phyloP scores from a whole-genome alignment of 2,888 invertebrate genomes.

The Ochropleura plecta region DNA sequence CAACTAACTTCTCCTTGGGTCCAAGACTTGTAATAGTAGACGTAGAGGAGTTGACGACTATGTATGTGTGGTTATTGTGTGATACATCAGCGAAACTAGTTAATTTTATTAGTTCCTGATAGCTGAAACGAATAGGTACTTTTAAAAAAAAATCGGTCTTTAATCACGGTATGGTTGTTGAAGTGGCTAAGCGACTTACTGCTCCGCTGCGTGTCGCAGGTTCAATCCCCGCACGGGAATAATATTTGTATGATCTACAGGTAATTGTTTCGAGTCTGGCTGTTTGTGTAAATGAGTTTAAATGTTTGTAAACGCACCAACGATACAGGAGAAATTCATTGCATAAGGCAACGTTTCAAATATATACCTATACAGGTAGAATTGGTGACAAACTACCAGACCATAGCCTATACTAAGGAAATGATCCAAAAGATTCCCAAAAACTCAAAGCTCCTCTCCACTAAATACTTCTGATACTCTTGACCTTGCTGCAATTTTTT shows the following conservation, averaged over 20 bases:
- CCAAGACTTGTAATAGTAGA: slow-evolving; percentile 8
- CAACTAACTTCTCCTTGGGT: slow-evolving; percentile 71
- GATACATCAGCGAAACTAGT: slow-evolving; percentile 10
- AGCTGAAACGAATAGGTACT: neutral
- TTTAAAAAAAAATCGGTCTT: too few relatives aligned
- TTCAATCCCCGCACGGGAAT: too few relatives aligned
- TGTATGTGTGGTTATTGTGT: slow-evolving; percentile 25
- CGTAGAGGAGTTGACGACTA: slow-evolving; percentile 1
- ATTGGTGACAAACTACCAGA: neutral
- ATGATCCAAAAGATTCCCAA: neutral
- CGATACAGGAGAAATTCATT: too few relatives aligned
- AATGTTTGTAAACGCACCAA: too few relatives aligned
- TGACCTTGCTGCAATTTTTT: neutral
- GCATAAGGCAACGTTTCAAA: too few relatives aligned
- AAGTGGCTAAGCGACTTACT: too few relatives aligned
- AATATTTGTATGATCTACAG: too few relatives aligned
- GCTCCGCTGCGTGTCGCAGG: too few relatives aligned
- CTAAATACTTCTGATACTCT: neutral
- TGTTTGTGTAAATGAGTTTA: too few relatives aligned
- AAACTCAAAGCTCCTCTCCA: neutral
- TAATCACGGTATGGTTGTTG: too few relatives aligned
- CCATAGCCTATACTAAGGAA: neutral
- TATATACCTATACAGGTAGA: too few relatives aligned
- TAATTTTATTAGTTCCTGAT: neutral
- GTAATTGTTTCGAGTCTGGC: too few relatives aligned